Conservation (phyloP, 92 coral and sea anemone species). For the Meandrina meandrites region DNA sequence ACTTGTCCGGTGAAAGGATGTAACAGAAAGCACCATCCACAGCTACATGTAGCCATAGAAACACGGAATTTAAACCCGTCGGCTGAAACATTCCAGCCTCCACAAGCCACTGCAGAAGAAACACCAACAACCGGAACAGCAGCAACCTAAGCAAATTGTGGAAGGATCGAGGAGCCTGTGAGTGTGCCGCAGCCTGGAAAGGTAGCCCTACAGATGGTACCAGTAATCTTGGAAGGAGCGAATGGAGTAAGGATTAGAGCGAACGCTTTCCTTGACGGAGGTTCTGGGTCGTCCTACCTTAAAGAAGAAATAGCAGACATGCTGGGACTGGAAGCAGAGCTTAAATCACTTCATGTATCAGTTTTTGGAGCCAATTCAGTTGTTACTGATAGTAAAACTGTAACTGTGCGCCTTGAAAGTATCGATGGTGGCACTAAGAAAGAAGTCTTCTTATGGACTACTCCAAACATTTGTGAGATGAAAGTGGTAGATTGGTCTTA, state of each 20-base stretch:
- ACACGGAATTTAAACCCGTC: background rate
- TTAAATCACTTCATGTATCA: constrained; percentile 11
- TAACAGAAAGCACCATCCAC: background rate
- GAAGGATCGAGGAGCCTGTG: background rate
- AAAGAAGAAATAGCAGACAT: constrained; percentile 34
- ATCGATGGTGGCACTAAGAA: constrained; percentile 10
- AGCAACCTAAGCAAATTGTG: background rate
- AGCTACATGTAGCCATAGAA: background rate
- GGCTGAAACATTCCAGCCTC: constrained; percentile 1
- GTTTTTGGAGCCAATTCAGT: constrained; percentile 23
- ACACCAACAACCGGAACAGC: background rate
- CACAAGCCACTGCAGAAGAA: background rate
- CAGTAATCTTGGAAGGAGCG: constrained; percentile 17
- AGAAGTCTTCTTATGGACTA: constrained; percentile 35
- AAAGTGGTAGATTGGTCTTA: constrained; percentile 25
- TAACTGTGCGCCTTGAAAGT: constrained; percentile 13
- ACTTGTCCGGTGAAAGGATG: constrained; percentile 9
- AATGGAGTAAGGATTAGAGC: constrained; percentile 36
- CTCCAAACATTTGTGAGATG: constrained; percentile 39
- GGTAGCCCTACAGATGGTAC: constrained; percentile 34
- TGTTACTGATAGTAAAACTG: constrained; percentile 23
- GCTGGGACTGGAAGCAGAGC: constrained; percentile 29
- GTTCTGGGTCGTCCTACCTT: constrained; percentile 45
- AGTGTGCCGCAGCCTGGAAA: background rate
- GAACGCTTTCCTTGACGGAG: constrained; percentile 56